A percentile compares a stretch with the other conserved stretches of the same genome.
These are phyloP conservation scores for Dromiciops gliroides DNA, from an alignment of 2,113 vertebrate genomes.

Conservation along the genomic window DNA sequence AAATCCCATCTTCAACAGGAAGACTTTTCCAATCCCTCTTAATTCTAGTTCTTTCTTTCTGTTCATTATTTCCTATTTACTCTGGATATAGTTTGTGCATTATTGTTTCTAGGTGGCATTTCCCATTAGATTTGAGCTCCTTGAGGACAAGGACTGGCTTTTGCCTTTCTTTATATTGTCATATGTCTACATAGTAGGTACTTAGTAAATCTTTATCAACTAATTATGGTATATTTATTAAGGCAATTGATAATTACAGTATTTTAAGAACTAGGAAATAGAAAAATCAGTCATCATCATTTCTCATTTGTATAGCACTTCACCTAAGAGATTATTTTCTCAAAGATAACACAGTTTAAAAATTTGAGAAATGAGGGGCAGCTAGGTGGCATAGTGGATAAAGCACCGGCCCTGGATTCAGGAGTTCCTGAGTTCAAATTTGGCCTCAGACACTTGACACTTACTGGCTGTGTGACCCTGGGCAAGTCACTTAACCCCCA, in stretches of 20 bases:
- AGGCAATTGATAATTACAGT: background rate
- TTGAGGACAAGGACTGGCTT: background rate
- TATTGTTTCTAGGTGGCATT: background rate
- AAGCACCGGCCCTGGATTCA: too few species aligned
- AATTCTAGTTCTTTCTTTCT: background rate
- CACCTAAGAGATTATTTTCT: background rate
- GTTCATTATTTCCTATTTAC: background rate
- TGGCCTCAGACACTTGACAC: too few species aligned
- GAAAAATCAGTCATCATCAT: background rate
- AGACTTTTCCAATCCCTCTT: background rate
- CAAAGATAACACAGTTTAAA: background rate
- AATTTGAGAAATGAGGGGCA: background rate
- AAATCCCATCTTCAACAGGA: background rate
- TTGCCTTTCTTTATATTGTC: background rate
- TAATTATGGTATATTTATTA: background rate
- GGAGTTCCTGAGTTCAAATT: too few species aligned
- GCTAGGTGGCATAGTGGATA: too few species aligned
- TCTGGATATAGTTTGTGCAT: background rate
- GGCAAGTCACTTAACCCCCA: too few species aligned
- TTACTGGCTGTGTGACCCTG: too few species aligned
- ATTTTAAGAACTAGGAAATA: background rate
- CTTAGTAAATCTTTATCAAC: background rate
- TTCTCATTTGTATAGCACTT: background rate
- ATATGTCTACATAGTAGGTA: background rate
- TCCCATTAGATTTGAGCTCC: background rate